phyloP scores from a whole-genome alignment of 1,140 invertebrate genomes.

The Monochamus saltuarius region DNA sequence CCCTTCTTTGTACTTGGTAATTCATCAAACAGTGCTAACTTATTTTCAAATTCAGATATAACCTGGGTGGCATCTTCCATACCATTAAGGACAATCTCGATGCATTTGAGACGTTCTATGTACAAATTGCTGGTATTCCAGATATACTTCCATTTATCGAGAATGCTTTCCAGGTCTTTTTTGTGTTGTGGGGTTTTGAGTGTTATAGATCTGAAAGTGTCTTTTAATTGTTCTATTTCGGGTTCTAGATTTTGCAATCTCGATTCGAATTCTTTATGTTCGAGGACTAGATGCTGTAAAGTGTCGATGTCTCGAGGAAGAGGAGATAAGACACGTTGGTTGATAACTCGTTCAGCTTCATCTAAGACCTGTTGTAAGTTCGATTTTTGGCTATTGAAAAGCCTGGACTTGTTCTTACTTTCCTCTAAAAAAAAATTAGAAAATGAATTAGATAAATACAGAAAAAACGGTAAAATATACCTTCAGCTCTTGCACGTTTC shows the following conservation, averaged over 20 bases:
- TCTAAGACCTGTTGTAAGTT: slow-evolving; percentile 79
- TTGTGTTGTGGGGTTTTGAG: slow-evolving; percentile 88
- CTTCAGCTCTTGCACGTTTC: slow-evolving; percentile 77
- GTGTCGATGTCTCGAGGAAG: slow-evolving; percentile 83
- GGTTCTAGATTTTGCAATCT: slow-evolving; percentile 69
- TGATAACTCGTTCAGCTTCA: slow-evolving; percentile 81
- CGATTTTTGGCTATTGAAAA: slow-evolving; percentile 83
- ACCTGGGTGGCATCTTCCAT: slow-evolving; percentile 86
- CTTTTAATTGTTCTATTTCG: slow-evolving; percentile 80
- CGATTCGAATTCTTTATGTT: slow-evolving; percentile 86
- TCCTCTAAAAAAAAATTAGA: slow-evolving; percentile 63
- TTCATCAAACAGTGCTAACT: slow-evolving; percentile 80
- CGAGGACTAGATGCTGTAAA: slow-evolving; percentile 81
- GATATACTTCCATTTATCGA: slow-evolving; percentile 89
- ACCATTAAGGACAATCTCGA: slow-evolving; percentile 85
- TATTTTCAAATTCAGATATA: slow-evolving; percentile 89
- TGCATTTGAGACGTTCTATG: slow-evolving; percentile 86
- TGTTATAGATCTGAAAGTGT: slow-evolving; percentile 78
- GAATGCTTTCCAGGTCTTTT: slow-evolving; percentile 82
- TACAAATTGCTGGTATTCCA: slow-evolving; percentile 85
- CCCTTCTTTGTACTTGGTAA: slow-evolving; percentile 79
- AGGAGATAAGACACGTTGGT: slow-evolving; percentile 74
- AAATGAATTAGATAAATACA: slow-evolving; percentile 1
- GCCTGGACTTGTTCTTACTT: slow-evolving; percentile 81
- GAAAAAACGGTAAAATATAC: slow-evolving; percentile 45